These are phyloP conservation scores for Polydrusus pterygomalis DNA, from an alignment of 2,888 invertebrate genomes.

Conservation along the genomic window DNA sequence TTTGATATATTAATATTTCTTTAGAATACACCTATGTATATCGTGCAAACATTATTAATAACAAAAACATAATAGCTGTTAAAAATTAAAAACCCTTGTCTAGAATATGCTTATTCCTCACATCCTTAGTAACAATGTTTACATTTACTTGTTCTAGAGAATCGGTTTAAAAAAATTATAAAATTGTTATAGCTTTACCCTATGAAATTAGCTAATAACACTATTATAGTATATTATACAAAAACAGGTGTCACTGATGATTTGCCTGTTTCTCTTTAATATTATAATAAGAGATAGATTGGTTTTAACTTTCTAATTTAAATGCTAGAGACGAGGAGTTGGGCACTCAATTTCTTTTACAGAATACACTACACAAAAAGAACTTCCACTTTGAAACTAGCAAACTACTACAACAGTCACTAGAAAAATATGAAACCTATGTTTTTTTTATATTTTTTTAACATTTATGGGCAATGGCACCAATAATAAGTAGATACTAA, in stretches of 20 bases:
- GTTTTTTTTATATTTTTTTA: slow-evolving; percentile 55
- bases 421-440: slow-evolving; percentile 68
- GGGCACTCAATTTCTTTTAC: slow-evolving; percentile 26
- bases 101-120: slow-evolving; percentile 9
- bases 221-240: background rate
- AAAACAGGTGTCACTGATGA: background rate
- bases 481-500: slow-evolving; percentile 42
- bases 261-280: background rate
- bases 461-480: slow-evolving; percentile 50
- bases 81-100: background rate
- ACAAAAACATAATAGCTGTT: background rate
- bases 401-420: slow-evolving; percentile 52
- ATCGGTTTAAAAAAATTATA: background rate
- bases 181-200: background rate
- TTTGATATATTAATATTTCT: no score
- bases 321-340: slow-evolving; percentile 1
- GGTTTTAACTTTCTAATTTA: slow-evolving; percentile 14
- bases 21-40: no score
- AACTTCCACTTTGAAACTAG: slow-evolving; percentile 1
- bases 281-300: slow-evolving; percentile 1
- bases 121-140: background rate
- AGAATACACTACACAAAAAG: slow-evolving; percentile 39
- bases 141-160: slow-evolving; percentile 8
- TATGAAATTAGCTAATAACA: background rate
- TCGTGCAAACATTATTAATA: no score